Conservation (phyloP, 2,113 vertebrate genomes). For the Hippolais icterina region DNA sequence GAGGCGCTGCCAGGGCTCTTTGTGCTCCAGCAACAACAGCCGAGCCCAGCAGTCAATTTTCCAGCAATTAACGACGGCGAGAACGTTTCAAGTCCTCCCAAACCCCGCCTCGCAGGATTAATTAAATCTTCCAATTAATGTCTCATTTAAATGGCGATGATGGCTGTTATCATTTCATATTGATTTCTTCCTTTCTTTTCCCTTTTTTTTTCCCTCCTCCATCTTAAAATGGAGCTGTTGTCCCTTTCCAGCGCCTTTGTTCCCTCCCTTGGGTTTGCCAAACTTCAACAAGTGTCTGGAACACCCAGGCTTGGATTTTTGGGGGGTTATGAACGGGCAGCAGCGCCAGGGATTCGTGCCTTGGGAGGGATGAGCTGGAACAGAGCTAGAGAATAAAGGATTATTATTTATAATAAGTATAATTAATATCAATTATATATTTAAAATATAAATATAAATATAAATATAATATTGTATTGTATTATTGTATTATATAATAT, state of each 20-base stretch:
- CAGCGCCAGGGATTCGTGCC: accelerated
- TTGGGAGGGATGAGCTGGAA: no score
- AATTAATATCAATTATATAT: no score
- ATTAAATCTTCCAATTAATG: conserved; percentile 77
- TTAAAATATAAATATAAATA: no score
- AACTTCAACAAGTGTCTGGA: background rate
- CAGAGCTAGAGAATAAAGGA: no score
- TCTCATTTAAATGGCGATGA: conserved; percentile 68
- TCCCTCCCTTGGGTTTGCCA: background rate
- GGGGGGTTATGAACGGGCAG: background rate
- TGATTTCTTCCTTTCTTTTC: background rate
- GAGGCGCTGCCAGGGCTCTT: background rate
- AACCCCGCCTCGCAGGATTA: conserved; percentile 35
- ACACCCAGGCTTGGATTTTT: background rate
- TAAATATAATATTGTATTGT: no score
- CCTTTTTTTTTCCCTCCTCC: background rate
- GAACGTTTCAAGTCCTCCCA: conserved; percentile 2
- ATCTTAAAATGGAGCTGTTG: conserved; percentile 50
- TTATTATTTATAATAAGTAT: no score
- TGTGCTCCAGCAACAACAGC: background rate
- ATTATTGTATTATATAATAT: no score
- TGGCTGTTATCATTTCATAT: conserved; percentile 65
- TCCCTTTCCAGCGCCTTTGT: background rate
- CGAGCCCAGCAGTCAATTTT: background rate
- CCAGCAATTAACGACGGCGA: conserved; percentile 45